Conservation (phyloP, 2,113 vertebrate genomes). For the Gobius niger region DNA sequence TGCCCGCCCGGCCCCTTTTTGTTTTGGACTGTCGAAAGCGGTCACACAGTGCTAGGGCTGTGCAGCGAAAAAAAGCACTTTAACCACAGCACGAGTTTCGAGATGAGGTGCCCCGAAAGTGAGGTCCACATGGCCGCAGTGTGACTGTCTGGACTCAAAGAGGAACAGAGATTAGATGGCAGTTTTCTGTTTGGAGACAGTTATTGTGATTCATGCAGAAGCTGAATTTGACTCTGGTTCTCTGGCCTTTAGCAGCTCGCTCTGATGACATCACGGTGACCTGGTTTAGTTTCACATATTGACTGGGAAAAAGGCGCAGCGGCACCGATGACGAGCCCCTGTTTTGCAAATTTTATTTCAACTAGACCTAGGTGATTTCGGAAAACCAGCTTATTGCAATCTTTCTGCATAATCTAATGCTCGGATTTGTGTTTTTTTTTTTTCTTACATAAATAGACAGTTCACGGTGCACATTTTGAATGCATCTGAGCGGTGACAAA, state of each 20-base stretch:
- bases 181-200: background rate
- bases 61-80: background rate
- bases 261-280: constrained; percentile 18
- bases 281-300: constrained; percentile 25
- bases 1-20: constrained; percentile 9
- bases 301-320: constrained; percentile 1
- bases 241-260: constrained; percentile 5
- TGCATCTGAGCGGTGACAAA: no score
- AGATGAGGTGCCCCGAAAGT: constrained; percentile 58
- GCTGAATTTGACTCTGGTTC: background rate
- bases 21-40: constrained; percentile 28
- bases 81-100: background rate
- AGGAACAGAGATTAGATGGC: background rate
- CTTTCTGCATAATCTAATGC: no score
- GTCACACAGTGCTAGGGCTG: background rate
- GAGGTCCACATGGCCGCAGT: constrained; percentile 14
- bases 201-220: background rate
- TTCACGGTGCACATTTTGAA: no score
- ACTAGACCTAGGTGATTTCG: background rate
- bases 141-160: constrained; percentile 39
- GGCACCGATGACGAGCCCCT: constrained; percentile 8
- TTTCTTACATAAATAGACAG: no score
- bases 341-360: constrained; percentile 6
- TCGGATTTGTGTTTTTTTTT: no score
- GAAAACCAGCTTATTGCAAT: background rate